Percentiles rank a stretch among this genome's conserved stretches.
Conservation (phyloP, 2,888 invertebrate genomes). For the Conops quadrifasciatus region DNA sequence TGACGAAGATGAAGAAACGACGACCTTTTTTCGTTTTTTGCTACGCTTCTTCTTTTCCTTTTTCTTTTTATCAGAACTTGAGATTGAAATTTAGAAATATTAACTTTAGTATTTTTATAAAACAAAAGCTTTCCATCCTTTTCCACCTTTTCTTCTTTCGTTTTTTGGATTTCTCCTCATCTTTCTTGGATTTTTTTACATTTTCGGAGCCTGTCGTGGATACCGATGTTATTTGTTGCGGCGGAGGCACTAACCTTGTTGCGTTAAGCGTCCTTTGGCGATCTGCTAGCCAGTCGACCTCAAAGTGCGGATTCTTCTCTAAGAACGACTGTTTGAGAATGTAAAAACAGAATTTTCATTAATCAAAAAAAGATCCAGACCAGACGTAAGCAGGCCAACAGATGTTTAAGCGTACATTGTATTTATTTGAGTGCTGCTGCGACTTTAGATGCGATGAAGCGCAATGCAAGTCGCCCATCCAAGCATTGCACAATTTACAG, state of each 20-base stretch:
- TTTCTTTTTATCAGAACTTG: conserved; percentile 61
- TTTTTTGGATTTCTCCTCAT: conserved; percentile 65
- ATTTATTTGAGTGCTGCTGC: conserved; percentile 79
- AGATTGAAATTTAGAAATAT: not conserved
- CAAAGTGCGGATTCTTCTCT: conserved; percentile 87
- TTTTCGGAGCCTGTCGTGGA: conserved; percentile 48
- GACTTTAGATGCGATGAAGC: conserved; percentile 87
- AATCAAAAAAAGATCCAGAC: not conserved
- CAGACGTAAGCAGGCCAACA: not conserved
- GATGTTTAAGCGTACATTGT: conserved; percentile 71
- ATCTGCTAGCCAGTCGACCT: conserved; percentile 85
- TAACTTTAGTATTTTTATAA: not conserved
- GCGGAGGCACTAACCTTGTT: conserved; percentile 52
- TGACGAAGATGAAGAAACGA: conserved; percentile 41
- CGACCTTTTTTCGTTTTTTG: conserved; percentile 65
- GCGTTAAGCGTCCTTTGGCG: conserved; percentile 76
- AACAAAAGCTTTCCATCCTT: not conserved
- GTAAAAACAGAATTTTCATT: too few species aligned
- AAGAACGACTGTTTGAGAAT: conserved; percentile 83
- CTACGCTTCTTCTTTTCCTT: conserved; percentile 67
- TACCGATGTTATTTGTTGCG: conserved; percentile 52
- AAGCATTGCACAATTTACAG: conserved; percentile 85
- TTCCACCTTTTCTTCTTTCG: conserved; percentile 72
- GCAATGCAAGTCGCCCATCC: conserved; percentile 90
- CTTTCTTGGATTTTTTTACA: conserved; percentile 64